Base-by-base conservation (phyloP, 2,113 vertebrate genomes). In the Rostratula benghalensis region DNA sequence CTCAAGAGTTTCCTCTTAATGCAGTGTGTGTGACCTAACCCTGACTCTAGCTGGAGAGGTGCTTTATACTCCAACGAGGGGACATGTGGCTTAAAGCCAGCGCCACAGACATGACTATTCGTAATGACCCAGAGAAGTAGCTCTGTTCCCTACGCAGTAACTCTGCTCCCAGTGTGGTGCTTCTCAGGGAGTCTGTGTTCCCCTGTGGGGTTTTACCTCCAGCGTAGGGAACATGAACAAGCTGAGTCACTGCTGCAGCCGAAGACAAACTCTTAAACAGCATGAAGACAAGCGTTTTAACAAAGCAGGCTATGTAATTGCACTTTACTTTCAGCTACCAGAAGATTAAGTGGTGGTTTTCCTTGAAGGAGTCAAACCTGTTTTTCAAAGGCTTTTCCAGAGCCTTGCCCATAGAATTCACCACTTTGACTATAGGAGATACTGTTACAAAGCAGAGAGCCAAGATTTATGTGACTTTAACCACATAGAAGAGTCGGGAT, bases 341-440 rank as follows among this genome's bases (percentile, higher is more conserved):
- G 69, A 82, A 91, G 20, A 18, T 18, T 83, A 35, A 24, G 53
- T 56, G 25, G 77, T 91, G 87, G 48, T 93, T 95, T 94, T 94
- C 43, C 61, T 76, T 91, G 84, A 76, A 91, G 96, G 74, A 89
- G 84, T 57, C 81, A 95, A 91, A 93, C 94, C 84, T 95, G 96
- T 95, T 97, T 87, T 95, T 89, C 93, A 89, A 95, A 91, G 41
- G 35, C 39, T 93, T 89, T 91, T 82, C 39, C 48, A 69, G 65
- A 82, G 69, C 91, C 91, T 74, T 87, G 48, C 87, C 91, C 31
- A 53, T 27, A 85, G 77, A 51, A 84, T 91, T 85, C 57, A 82
- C 15, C 39, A 28, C 41, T 71, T 41, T 57, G 75, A 87, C 56
- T 81, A 21, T 60, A 91, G 46, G 37, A 95, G 84, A 82, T 68